Base-by-base conservation (phyloP, 2,888 invertebrate species). In the Tipula helvola region DNA sequence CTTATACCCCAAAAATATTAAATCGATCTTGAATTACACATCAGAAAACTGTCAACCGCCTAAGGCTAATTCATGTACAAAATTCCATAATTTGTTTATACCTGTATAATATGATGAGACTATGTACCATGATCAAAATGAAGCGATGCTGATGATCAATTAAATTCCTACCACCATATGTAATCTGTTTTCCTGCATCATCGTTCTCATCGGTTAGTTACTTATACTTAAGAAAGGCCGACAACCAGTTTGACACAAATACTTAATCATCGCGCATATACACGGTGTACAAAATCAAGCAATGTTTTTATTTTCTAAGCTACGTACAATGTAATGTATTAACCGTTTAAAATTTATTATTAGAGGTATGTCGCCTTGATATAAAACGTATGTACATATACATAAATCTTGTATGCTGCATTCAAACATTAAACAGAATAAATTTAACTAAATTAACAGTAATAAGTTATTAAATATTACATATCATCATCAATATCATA, bases 391-490 rank as follows among this genome's bases (percentile, higher is more conserved):
- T n/a, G n/a, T n/a, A n/a, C n/a, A n/a, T n/a, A n/a, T 71, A 71
- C 71, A 71, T 71, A 71, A 71, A 71, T 71, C 71, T 71, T 71
- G 28, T 28, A 28, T 18, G 71, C 28, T 71, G 28, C 71, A 10
- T 71, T 71, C 71, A 28, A 71, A 28, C 28, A 71, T 71, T 71
- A 71, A 57, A 28, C 71, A 71, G 71, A 71, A 71, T 71, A 71
- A 71, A 71, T 71, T 71, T 28, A 28, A 71, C 71, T 71, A 71
- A 71, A 71, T 71, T 71, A 71, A 71, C 71, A 71, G 71, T 71
- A 71, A 71, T 71, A 71, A 71, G 71, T 71, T 71, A 71, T 71
- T 71, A 71, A 71, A 71, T 71, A 71, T 71, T 71, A 71, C 71
- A 71, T 71, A 71, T 71, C 71, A 71, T 71, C 71, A 71, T 71